Conservation (phyloP, 2,113 vertebrate genomes). For the Neoarius graeffei region DNA sequence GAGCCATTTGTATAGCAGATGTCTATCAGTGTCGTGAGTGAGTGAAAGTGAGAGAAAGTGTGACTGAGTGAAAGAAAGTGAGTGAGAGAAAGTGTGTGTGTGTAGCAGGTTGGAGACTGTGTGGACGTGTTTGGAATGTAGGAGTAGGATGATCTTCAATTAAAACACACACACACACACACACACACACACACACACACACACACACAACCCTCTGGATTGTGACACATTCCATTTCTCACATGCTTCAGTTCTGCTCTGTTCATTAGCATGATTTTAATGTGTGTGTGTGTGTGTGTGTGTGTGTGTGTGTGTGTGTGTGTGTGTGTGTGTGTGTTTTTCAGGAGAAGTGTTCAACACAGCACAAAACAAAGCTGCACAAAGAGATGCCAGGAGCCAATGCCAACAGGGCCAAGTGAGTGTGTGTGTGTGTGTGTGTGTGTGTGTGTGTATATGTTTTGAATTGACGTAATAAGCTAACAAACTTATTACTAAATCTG, state of each 20-base stretch:
- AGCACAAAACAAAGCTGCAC: conserved; percentile 69
- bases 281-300: conserved; percentile 11
- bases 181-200: background rate
- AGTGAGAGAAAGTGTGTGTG: background rate
- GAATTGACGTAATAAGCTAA: too few species aligned
- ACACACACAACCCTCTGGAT: background rate
- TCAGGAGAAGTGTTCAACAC: conserved; percentile 74
- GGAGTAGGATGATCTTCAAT: conserved; percentile 16
- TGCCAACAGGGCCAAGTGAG: conserved; percentile 73
- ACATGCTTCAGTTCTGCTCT: background rate
- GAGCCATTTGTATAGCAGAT: background rate
- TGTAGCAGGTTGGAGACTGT: conserved; percentile 22
- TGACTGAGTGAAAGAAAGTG: too few species aligned
- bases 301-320: conserved; percentile 20
- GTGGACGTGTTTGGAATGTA: conserved; percentile 48
- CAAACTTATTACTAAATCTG: too few species aligned
- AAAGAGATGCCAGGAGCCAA: conserved; percentile 70
- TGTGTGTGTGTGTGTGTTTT: conserved; percentile 42
- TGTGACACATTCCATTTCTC: background rate
- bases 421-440: conserved; percentile 27
- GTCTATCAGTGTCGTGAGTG: background rate
- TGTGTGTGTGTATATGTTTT: conserved; percentile 15
- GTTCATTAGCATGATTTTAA: conserved; percentile 9
- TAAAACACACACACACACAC: background rate
- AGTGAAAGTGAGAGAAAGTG: too few species aligned